Base-by-base conservation (phyloP, 2,113 vertebrate genomes). In the Toxotes jaculatrix region DNA sequence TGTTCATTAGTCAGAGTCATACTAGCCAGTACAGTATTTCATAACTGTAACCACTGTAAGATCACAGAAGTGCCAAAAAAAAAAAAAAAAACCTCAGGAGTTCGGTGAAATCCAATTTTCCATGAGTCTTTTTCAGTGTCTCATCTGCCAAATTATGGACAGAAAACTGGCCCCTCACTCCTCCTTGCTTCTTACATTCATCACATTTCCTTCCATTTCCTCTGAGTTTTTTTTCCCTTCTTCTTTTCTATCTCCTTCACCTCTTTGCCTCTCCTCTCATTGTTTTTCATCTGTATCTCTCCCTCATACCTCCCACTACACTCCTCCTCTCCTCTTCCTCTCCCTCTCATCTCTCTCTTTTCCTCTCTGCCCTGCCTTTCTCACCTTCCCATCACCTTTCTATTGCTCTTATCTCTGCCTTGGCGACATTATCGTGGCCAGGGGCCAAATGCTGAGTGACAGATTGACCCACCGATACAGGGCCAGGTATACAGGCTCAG, bases 341-440 rank as follows among this genome's bases (percentile, higher is more conserved):
- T 47, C 13, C 5, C 8, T 60, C 66, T 80, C 60, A 38, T 67
- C 49, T 79, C 74, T 49, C 79, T 38, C 53, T 21, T 13, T 21
- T 13, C 19, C 66, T 57, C 34, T 61, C 51, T 55, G 7, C 61
- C 32, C 61, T 31, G 21, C 71, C 66, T 36, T 36, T 64, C 66
- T 73, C 62, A 70, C 82, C 79, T 61, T 74, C 43, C 51, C 17
- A 6, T 66, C 81, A 67, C 78, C 72, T 70, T 57, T 45, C 31
- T 23, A 0, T 74, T 8, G 23, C 77, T 81, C 88, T 88, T 90
- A 87, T 91, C 87, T 83, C 77, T 42, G 63, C 72, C 49, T 56
- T 21, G 32, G 59, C 76, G 81, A 83, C 83, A 51, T 69, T 74
- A 74, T 85, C 70, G 16, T 13, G 61, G 49, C 74, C 16, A 2